A percentile compares a stretch with the other conserved stretches of the same genome.
These are phyloP conservation scores for Parascotia fuliginaria DNA, from an alignment of 2,888 invertebrate species.

Conservation along the genomic window DNA sequence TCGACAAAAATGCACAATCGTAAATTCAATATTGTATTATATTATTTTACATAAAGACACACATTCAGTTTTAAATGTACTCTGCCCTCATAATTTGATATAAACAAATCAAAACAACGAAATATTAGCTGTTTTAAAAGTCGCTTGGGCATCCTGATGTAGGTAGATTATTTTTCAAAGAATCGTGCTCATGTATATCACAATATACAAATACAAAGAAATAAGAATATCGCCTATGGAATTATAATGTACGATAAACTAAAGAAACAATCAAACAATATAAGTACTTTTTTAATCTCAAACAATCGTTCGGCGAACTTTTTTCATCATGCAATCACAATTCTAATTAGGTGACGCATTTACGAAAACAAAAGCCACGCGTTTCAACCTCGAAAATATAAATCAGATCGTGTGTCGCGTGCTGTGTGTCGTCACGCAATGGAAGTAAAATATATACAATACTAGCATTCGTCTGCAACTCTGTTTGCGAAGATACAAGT, in stretches of 20 bases:
- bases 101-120: too few species aligned
- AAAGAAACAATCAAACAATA: not conserved
- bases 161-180: too few species aligned
- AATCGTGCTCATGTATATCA: too few species aligned
- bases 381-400: slow-evolving; percentile 59
- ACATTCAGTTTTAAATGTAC: too few species aligned
- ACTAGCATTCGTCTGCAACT: slow-evolving; percentile 22
- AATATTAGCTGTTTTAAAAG: too few species aligned
- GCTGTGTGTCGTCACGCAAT: slow-evolving; percentile 69
- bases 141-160: too few species aligned
- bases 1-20: not conserved
- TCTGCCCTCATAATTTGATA: too few species aligned
- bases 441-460: slow-evolving; percentile 43
- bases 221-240: not conserved
- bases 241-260: not conserved
- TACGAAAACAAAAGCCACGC: slow-evolving; percentile 51
- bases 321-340: slow-evolving; percentile 49
- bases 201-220: not conserved
- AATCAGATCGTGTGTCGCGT: slow-evolving; percentile 69
- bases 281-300: slow-evolving; percentile 24
- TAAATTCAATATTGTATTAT: not conserved
- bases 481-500: not conserved
- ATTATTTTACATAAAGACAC: too few species aligned
- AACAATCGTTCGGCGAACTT: slow-evolving; percentile 24
- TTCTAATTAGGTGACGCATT: slow-evolving; percentile 57